A percentile compares a stretch with the other conserved stretches of the same genome.
Conservation (phyloP, 2,888 invertebrate species). For the Kuschelorhynchus macadamiae region DNA sequence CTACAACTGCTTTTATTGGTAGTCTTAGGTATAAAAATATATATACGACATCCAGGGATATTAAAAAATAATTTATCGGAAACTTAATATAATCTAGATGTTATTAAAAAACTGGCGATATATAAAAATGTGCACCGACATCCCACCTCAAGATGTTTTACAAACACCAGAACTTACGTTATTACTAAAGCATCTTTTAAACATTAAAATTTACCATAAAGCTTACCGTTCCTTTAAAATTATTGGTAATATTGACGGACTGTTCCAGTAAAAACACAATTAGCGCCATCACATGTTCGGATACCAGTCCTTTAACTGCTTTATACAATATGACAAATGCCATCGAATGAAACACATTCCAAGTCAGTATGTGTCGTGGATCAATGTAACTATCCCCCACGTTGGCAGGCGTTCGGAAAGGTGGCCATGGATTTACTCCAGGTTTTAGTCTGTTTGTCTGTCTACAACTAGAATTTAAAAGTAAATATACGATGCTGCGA, state of each 20-base stretch:
- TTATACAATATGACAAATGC: slow-evolving; percentile 88
- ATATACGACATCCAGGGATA: too few species aligned
- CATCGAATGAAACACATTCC: slow-evolving; percentile 79
- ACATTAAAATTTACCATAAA: too few species aligned
- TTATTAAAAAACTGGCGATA: too few species aligned
- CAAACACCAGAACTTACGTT: too few species aligned
- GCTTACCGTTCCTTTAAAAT: slow-evolving; percentile 44
- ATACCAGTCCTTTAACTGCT: slow-evolving; percentile 82
- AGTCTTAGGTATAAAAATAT: too few species aligned
- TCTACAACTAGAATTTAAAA: slow-evolving; percentile 59
- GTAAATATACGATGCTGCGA: too few species aligned
- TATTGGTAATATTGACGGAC: slow-evolving; percentile 72
- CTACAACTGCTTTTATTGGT: too few species aligned
- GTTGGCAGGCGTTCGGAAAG: slow-evolving; percentile 80
- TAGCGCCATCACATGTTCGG: slow-evolving; percentile 91
- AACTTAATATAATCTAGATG: too few species aligned
- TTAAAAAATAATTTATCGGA: too few species aligned
- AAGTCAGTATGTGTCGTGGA: slow-evolving; percentile 75
- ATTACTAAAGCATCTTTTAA: too few species aligned
- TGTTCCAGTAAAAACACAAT: slow-evolving; percentile 90
- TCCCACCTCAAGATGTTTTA: too few species aligned
- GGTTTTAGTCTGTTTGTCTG: slow-evolving; percentile 64
- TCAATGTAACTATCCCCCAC: slow-evolving; percentile 78
- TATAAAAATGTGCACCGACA: too few species aligned
- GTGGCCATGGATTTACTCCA: slow-evolving; percentile 78